Evolutionary conservation across 2,888 invertebrate species (phyloP).

Genomic region (Eustalomyia histrio): DNA sequence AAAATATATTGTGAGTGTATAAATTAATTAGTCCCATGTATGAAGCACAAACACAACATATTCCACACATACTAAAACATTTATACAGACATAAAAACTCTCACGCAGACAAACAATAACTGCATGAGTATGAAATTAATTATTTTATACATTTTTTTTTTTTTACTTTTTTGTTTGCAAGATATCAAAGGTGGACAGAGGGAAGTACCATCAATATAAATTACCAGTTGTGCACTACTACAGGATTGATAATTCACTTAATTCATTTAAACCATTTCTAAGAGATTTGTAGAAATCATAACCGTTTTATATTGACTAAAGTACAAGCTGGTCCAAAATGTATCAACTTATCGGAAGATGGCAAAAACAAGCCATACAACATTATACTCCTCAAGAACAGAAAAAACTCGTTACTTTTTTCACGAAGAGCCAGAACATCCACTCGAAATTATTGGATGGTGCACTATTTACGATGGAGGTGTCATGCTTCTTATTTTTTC

Average conservation of each 20-base stretch:
- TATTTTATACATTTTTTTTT: constrained; percentile 26
- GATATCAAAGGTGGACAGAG: background rate
- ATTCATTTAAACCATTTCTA: background rate
- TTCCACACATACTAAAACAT: background rate
- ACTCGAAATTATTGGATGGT: too few relatives aligned
- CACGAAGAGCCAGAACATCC: too few relatives aligned
- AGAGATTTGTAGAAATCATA: background rate
- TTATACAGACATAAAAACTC: background rate
- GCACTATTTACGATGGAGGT: too few relatives aligned
- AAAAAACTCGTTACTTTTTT: too few relatives aligned
- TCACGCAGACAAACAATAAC: constrained; percentile 8
- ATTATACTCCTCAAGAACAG: too few relatives aligned
- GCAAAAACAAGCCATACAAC: too few relatives aligned
- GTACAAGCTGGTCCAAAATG: too few relatives aligned
- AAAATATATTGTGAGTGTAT: too few relatives aligned
- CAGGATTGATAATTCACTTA: background rate
- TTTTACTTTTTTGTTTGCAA: constrained; percentile 20
- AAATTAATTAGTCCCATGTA: background rate
- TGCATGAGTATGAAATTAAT: constrained; percentile 49
- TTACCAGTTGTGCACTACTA: background rate
- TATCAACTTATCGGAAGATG: too few relatives aligned
- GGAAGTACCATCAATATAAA: constrained; percentile 8
- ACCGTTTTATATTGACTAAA: too few relatives aligned
- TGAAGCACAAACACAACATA: constrained; percentile 5
- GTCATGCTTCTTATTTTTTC: too few relatives aligned